Evolutionary conservation across 30 jellyfish, hydroid and myxozoan genomes (phyloP), one percentile per base, ranked within the genome.

Genomic region (Morbakka virulenta): DNA sequence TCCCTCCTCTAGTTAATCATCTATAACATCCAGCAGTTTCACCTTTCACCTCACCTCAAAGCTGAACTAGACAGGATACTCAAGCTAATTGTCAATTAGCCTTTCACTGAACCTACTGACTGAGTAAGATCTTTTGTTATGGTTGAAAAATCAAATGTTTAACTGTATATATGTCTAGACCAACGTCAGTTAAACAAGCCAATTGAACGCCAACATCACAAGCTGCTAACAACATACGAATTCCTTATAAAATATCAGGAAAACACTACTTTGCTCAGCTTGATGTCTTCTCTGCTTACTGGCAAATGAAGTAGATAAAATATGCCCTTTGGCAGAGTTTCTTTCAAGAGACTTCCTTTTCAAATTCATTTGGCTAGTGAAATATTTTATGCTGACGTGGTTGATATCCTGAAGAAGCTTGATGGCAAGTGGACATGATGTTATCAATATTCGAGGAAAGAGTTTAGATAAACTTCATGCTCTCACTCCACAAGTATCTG

Each of bases 401-500:
- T 89, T 0, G 28, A 83, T n/a, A 73, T 72, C 69, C 28, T 84
- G 13, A 84, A 41, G 52, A 79, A 81, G 64, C 31, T 75, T 1
- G 91, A 49, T 35, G 14, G 74, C 72, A 63, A 26, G 89, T 34
- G 89, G 74, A 82, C 89, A 72, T 72, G 89, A 72, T 52, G 74
- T 82, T 32, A 72, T 82, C 13, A 64, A 71, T 41, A 62, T n/a
- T n/a, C n/a, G n/a, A n/a, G n/a, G n/a, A n/a, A n/a, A n/a, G n/a
- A n/a, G n/a, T 82, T 88, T 88, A n/a, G n/a, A n/a, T n/a, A n/a
- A n/a, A n/a, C n/a, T n/a, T n/a, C n/a, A n/a, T n/a, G n/a, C n/a
- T 4, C n/a, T n/a, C n/a, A n/a, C n/a, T n/a, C n/a, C n/a, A n/a
- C n/a, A n/a, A n/a, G n/a, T n/a, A n/a, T n/a, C n/a, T 57, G 71